These are phyloP conservation scores for Loriculus beryllinus DNA, from an alignment of 2,797 vertebrate species.

Conservation along the genomic window DNA sequence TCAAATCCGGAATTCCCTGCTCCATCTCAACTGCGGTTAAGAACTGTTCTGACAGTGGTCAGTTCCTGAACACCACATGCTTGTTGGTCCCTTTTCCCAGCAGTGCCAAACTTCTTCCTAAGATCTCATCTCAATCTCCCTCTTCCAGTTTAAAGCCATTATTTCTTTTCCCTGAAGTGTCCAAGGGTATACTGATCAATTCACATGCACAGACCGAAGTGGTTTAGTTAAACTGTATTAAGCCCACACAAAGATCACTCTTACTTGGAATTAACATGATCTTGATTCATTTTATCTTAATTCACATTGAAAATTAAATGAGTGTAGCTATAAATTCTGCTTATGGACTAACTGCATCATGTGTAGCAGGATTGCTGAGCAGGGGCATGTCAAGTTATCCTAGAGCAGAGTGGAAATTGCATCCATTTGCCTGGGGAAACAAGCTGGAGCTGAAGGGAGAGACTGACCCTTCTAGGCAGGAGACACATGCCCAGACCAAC, in stretches of 20 bases:
- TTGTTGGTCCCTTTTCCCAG: neutral
- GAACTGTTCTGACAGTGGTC: accelerated
- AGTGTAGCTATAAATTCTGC: neutral
- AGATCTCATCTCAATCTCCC: neutral
- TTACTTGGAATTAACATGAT: neutral
- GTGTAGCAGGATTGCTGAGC: neutral
- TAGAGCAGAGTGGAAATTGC: neutral
- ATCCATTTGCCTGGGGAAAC: too few relatives aligned
- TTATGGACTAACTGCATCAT: neutral
- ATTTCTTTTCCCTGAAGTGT: neutral
- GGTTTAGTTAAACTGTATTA: neutral
- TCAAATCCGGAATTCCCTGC: neutral
- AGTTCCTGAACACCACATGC: neutral
- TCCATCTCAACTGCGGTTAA: neutral
- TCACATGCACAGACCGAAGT: accelerated
- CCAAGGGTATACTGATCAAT: neutral
- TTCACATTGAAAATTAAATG: neutral
- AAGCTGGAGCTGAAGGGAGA: neutral
- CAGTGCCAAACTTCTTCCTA: neutral
- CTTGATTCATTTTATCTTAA: neutral
- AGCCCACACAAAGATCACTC: neutral
- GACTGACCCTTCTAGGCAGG: neutral
- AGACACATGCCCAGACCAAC: neutral
- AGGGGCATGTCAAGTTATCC: neutral
- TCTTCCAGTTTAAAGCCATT: neutral